Conservation (phyloP, 2,113 vertebrate species). For the Xiphophorus maculatus region DNA sequence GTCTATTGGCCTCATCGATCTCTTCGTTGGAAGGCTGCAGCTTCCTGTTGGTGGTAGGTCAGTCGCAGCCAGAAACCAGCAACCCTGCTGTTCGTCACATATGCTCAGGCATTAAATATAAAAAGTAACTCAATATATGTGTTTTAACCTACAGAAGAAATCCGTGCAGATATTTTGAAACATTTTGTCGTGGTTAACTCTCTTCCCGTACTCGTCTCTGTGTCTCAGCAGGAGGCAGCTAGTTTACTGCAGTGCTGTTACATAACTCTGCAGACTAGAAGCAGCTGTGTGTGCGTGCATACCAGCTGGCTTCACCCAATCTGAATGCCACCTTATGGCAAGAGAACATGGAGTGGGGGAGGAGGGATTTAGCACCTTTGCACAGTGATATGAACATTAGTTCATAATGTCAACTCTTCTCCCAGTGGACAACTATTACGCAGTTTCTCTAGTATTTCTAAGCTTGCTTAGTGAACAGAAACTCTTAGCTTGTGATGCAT, state of each 20-base stretch:
- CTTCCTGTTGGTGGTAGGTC: conserved; percentile 43
- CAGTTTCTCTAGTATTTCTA: conserved; percentile 8
- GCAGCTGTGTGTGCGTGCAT: conserved; percentile 26
- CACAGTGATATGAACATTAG: background rate
- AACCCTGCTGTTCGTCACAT: conserved; percentile 38
- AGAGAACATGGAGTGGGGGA: conserved; percentile 14
- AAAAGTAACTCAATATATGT: background rate
- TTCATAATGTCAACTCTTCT: background rate
- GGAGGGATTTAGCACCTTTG: background rate
- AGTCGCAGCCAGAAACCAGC: conserved; percentile 20
- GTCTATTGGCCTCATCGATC: conserved; percentile 55
- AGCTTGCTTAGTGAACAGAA: background rate
- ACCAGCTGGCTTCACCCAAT: conserved; percentile 47
- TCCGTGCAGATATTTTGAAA: background rate
- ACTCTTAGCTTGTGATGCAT: background rate
- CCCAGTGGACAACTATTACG: background rate
- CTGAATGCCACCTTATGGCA: conserved; percentile 55
- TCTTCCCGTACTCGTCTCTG: conserved; percentile 9
- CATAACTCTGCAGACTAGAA: conserved; percentile 62
- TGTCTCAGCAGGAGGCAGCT: conserved; percentile 35
- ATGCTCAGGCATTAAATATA: background rate
- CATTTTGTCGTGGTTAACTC: background rate
- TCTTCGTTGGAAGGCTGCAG: conserved; percentile 9
- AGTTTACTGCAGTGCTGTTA: conserved; percentile 71
- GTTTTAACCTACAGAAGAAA: background rate